Base-by-base conservation (phyloP, 2,797 vertebrate genomes). In the Spinus olivaceus region DNA sequence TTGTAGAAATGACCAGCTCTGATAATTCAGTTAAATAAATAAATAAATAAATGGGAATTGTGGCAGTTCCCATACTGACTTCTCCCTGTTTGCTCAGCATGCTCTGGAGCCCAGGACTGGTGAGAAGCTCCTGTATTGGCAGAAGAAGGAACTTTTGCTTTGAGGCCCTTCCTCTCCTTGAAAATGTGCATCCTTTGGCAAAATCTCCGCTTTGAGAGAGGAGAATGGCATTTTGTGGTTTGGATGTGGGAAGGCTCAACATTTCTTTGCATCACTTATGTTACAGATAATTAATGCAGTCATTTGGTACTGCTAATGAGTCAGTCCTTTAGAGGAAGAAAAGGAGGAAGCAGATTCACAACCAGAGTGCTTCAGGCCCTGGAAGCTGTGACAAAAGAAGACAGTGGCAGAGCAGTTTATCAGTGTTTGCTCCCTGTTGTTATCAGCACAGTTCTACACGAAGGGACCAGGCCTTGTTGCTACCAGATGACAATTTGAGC, bases 141-240 rank as follows among this genome's bases (percentile, higher is more conserved):
- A 64, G 42, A 19, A 74, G 33, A 28, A 83, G 27, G 22, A 87
- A 57, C 27, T 15, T 39, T 30, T 12, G 14, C 30, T 79, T 74
- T 69, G 12, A 59, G 32, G 25, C 32, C 16, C 13, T 85, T 80
- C 14, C 16, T 67, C 22, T 64, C 16, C 76, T 24, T 70, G 24
- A 74, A 81, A 67, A 78, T 30, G 28, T 8, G 39, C 27, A 57
- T 81, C 24, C 15, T n/a, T 8, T 0, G 0, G 32, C 1, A 9
- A 78, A 25, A 33, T 28, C 20, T 73, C 41, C n/a, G 27, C 19
- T 22, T 37, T 37, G 37, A 37, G 57, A 89, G 20, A 73, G 17
- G 9, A 77, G 25, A 92, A 69, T 6, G 23, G 24, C 24, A 28
- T 39, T 59, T 64, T 10, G 44, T 2, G 2, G 6, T 39, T 23